Evolutionary conservation across 2,797 vertebrate species (phyloP), one percentile per base, ranked within the genome.

Genomic region (Rhynchonycteris naso): DNA sequence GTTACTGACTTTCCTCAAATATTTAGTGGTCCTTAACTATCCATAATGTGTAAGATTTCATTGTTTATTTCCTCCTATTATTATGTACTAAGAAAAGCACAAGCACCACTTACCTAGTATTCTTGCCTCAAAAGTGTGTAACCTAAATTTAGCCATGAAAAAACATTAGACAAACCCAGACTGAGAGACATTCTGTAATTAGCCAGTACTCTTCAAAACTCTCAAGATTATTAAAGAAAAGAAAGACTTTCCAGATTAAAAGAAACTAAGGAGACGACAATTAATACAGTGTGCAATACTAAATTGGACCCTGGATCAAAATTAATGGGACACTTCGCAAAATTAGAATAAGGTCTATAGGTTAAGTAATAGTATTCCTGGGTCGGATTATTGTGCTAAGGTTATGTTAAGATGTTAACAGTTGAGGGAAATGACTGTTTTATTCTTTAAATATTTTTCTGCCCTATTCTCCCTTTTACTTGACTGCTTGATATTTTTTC

Each of bases 71-170:
- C n/a, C 59, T 80, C 14, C 21, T 84, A 30, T 68, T 38, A 14
- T n/a, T 7, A 69, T 88, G 24, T 30, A 18, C 15, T 86, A 19
- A 83, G 74, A 74, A 95, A 35, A 56, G 4, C 9, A 54, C 59
- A 54, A 84, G 35, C 22, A 71, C 47, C 7, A 22, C 28, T 66
- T 83, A 43, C 65, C 18, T 69, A 30, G 56, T 84, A 68, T 80
- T 79, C 38, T 80, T 79, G 63, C 15, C 14, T 56, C 35, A 35
- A 56, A 90, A 78, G 35, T 66, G 24, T 24, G 38, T 90, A 93
- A 65, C 61, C n/a, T 78, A 88, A 82, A 93, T 78, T 78, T 65
- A 96, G 11, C 30, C 58, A 68, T 66, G 38, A 95, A 78, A 47
- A 86, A 87, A 78, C 66, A 66, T 30, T 86, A 65, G 47, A 85